phyloP scores from a whole-genome alignment of 2,113 vertebrate genomes.

The Zapornia atra region DNA sequence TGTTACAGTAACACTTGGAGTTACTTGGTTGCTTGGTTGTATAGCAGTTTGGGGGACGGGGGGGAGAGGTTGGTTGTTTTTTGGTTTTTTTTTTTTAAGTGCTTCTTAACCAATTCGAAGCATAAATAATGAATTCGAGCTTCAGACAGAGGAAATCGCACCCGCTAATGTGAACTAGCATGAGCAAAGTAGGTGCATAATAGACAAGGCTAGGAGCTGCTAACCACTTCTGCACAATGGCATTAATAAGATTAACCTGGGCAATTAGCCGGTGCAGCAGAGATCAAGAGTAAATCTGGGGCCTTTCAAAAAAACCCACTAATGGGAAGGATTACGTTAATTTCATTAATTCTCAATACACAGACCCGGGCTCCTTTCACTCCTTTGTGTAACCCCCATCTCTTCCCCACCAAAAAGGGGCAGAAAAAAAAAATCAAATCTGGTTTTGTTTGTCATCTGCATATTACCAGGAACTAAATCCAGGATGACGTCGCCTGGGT shows the following conservation, averaged over 20 bases:
- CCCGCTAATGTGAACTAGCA: constrained; percentile 68
- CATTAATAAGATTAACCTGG: constrained; percentile 88
- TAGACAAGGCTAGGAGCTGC: constrained; percentile 59
- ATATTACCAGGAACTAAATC: constrained; percentile 80
- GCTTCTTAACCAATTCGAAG: constrained; percentile 28
- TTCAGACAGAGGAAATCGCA: constrained; percentile 73
- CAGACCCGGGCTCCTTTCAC: constrained; percentile 75
- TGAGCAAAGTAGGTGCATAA: constrained; percentile 59
- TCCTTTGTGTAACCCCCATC: constrained; percentile 62
- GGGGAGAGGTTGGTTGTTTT: no score
- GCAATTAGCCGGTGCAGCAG: constrained; percentile 78
- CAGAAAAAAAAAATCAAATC: constrained; percentile 73
- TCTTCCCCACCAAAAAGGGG: constrained; percentile 29
- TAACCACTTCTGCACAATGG: constrained; percentile 75
- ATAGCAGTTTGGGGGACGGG: background rate
- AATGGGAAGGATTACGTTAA: constrained; percentile 90
- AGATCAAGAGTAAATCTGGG: constrained; percentile 57
- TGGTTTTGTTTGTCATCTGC: constrained; percentile 84
- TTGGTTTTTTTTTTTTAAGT: background rate
- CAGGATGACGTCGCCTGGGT: constrained; percentile 91
- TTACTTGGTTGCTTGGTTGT: background rate
- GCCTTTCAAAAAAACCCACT: constrained; percentile 61
- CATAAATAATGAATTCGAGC: constrained; percentile 47
- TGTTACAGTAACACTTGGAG: background rate
- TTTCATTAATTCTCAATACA: constrained; percentile 95